These are phyloP conservation scores for Platynereis dumerilii DNA, from an alignment of 2,888 invertebrate species.

Conservation along the genomic window DNA sequence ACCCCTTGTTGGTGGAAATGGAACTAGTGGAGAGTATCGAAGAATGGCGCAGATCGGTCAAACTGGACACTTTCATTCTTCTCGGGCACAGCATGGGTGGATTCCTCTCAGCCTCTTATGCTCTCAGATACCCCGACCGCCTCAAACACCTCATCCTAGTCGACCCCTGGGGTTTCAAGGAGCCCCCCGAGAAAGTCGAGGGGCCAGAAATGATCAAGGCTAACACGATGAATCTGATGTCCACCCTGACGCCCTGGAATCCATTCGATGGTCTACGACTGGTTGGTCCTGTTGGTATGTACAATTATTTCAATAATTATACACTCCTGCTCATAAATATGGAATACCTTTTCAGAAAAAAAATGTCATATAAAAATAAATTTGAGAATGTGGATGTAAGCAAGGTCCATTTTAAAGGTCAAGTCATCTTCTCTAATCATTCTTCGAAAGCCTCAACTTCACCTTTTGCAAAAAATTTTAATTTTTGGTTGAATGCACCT, in stretches of 20 bases:
- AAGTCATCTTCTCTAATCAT: no score
- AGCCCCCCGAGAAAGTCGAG: constrained; percentile 42
- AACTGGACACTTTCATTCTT: constrained; percentile 83
- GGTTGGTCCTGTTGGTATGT: constrained; percentile 80
- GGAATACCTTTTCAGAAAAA: no score
- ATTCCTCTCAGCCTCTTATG: constrained; percentile 56
- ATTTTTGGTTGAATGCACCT: no score
- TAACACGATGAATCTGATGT: constrained; percentile 82
- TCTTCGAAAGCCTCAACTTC: no score
- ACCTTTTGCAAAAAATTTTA: no score
- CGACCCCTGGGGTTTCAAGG: constrained; percentile 81
- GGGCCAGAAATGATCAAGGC: constrained; percentile 70
- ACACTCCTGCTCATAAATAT: no score
- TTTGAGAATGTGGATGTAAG: no score
- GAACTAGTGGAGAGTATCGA: constrained; percentile 76
- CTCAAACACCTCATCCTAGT: constrained; percentile 91
- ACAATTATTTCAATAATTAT: no score
- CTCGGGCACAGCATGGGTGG: constrained; percentile 92
- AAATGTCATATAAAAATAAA: no score
- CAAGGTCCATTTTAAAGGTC: no score
- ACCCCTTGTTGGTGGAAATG: constrained; percentile 70
- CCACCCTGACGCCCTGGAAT: constrained; percentile 83
- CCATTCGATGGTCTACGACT: constrained; percentile 89
- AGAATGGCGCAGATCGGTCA: constrained; percentile 91
- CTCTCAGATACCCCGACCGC: constrained; percentile 76